Evolutionary conservation across 2,888 invertebrate genomes (phyloP), one percentile per base, ranked within the genome.

Genomic region (Chorisops tibialis): DNA sequence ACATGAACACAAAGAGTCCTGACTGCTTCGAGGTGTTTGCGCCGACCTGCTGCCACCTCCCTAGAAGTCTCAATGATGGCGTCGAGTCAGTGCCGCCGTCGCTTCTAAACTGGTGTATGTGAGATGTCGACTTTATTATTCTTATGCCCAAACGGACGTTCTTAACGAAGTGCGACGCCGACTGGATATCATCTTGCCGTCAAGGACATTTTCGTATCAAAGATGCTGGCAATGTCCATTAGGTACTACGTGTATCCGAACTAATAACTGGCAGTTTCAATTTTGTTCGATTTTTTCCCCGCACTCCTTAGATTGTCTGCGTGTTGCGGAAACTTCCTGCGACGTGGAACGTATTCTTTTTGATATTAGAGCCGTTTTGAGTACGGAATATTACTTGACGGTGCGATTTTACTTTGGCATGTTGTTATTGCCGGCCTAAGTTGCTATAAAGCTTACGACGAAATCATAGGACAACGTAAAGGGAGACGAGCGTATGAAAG

Each of bases 131-230:
- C 50, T 56, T n/a, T n/a, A n/a, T n/a, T 30, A 60, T 56, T 35
- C 43, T 43, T 41, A 50, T 48, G 54, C 56, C 54, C 50, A 50
- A 35, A 21, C 39, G 9, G 24, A 14, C 43, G 38, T 21, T 58
- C 37, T 18, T 37, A 50, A 30, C 11, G 30, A 50, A 50, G 16
- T 24, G 16, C 14, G 18, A 11, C 16, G 35, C 14, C 21, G 30
- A 49, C 37, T 56, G 30, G 60, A 60, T 63, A 61, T 60, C 63
- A 63, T 49, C 63, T 63, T 43, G 16, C 35, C 51, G 9, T 24
- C 11, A 48, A 24, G 37, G n/a, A 49, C 14, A 39, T 50, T 47
- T 56, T 61, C 43, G 16, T 56, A 39, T 38, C 49, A 24, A 7
- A 41, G 59, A 38, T 2, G 16, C 16, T 14, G 43, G 16, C 37